A percentile compares a stretch with the other conserved stretches of the same genome.
phyloP scores from a whole-genome alignment of 2,888 invertebrate genomes.

The Branchellion lobata region DNA sequence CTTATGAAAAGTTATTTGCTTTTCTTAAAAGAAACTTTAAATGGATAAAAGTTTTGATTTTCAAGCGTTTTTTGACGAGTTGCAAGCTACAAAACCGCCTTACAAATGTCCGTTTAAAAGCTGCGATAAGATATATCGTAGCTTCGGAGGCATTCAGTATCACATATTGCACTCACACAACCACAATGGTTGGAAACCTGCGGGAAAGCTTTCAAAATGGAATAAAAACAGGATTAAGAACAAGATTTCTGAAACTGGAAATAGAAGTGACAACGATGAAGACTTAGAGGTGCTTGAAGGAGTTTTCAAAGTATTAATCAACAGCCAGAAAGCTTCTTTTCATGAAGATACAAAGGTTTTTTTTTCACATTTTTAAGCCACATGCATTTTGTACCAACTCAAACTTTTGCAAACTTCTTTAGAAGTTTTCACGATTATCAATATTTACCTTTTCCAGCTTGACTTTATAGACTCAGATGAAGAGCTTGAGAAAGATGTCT shows the following conservation, averaged over 20 bases:
- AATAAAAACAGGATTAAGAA: constrained; percentile 20
- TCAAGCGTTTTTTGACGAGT: constrained; percentile 79
- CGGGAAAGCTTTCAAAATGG: background rate
- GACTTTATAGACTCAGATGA: background rate
- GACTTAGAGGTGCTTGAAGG: background rate
- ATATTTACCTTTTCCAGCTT: background rate
- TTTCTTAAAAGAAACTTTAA: background rate
- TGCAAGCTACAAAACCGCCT: constrained; percentile 79
- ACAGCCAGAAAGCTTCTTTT: background rate
- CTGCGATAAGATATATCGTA: constrained; percentile 83
- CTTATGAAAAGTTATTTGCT: too few species aligned
- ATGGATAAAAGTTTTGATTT: constrained; percentile 72
- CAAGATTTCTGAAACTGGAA: constrained; percentile 6
- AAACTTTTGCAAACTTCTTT: too few species aligned
- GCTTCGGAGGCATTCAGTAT: constrained; percentile 80
- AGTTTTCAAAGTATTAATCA: background rate
- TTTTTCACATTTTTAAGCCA: too few species aligned
- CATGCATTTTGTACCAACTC: too few species aligned
- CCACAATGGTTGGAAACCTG: constrained; percentile 66
- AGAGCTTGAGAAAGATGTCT: background rate
- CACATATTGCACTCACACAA: constrained; percentile 83
- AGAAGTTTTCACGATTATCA: too few species aligned
- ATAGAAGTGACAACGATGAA: too few species aligned
- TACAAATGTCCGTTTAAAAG: constrained; percentile 82
- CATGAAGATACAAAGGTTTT: background rate